phyloP scores from a whole-genome alignment of 1,140 invertebrate species.

The Hirudo medicinalis region DNA sequence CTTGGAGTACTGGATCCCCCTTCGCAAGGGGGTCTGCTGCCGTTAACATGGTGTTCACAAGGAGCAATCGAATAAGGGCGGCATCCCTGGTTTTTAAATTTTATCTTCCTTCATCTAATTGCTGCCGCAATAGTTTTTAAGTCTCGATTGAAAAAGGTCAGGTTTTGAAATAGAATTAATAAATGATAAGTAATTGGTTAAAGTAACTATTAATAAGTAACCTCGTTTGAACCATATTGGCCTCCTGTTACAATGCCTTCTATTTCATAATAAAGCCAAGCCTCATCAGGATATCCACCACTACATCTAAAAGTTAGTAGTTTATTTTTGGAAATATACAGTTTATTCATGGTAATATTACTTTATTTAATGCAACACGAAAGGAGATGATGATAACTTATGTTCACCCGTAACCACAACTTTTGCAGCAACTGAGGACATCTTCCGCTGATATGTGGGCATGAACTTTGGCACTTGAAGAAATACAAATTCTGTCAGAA shows the following conservation, averaged over 20 bases:
- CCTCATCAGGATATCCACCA: conserved; percentile 54
- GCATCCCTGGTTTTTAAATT: conserved; percentile 51
- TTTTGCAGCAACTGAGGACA: conserved; percentile 63
- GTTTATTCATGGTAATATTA: too few species aligned
- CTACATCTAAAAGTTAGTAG: conserved; percentile 41
- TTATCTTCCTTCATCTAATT: too few species aligned
- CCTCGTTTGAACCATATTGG: conserved; percentile 53
- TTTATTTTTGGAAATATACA: too few species aligned
- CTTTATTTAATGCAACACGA: background rate
- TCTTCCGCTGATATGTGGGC: conserved; percentile 73
- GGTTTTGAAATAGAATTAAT: too few species aligned
- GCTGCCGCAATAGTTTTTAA: too few species aligned
- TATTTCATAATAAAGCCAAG: conserved; percentile 61
- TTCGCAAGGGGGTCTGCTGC: conserved; percentile 48
- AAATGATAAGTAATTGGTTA: too few species aligned
- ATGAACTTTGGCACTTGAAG: conserved; percentile 57
- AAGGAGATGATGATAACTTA: background rate
- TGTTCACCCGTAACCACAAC: conserved; percentile 63
- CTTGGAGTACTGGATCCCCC: conserved; percentile 58
- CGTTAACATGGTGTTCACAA: conserved; percentile 78
- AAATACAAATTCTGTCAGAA: conserved; percentile 76
- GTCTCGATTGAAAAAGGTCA: too few species aligned
- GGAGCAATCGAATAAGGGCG: conserved; percentile 64
- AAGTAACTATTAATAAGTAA: conserved; percentile 4
- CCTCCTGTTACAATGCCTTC: conserved; percentile 59